phyloP scores from a whole-genome alignment of 2,888 invertebrate species.

The Acanthococcus lagerstroemiae region DNA sequence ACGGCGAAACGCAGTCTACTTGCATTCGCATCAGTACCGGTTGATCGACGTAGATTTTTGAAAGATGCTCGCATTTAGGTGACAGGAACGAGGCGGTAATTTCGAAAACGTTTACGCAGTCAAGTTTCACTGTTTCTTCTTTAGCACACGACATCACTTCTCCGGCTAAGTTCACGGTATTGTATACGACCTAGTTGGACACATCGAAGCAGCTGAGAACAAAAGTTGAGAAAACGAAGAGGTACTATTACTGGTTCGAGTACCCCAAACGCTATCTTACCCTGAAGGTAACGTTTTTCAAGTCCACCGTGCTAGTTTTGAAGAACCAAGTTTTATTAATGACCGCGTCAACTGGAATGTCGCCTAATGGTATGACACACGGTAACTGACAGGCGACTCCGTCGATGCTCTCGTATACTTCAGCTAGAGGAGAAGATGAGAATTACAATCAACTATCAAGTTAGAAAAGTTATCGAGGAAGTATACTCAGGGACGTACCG shows the following conservation, averaged over 20 bases:
- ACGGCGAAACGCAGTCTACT: slow-evolving; percentile 57
- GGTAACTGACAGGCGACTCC: slow-evolving; percentile 46
- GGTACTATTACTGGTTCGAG: too few species aligned
- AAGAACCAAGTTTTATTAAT: slow-evolving; percentile 47
- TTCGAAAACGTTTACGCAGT: slow-evolving; percentile 61
- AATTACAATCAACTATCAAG: too few species aligned
- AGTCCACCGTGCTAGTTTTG: slow-evolving; percentile 53
- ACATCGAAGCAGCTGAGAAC: too few species aligned
- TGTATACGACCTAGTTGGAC: slow-evolving; percentile 43
- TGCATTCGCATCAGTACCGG: slow-evolving; percentile 59
- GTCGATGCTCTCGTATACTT: slow-evolving; percentile 46
- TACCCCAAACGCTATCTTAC: too few species aligned
- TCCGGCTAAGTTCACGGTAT: slow-evolving; percentile 36
- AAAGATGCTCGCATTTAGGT: slow-evolving; percentile 53
- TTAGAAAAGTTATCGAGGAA: too few species aligned
- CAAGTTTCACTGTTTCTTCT: slow-evolving; percentile 42
- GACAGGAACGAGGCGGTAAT: slow-evolving; percentile 56
- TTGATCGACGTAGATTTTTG: slow-evolving; percentile 57
- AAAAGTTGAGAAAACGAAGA: too few species aligned
- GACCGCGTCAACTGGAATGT: slow-evolving; percentile 39
- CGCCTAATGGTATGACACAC: slow-evolving; percentile 41
- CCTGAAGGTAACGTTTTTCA: slow-evolving; percentile 51
- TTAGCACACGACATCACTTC: slow-evolving; percentile 44
- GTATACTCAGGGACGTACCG: too few species aligned
- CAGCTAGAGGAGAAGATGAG: slow-evolving; percentile 43